Percentiles rank a stretch among this genome's conserved stretches.
Evolutionary conservation across 2,113 vertebrate species (phyloP).

Genomic region (Clinocottus analis): DNA sequence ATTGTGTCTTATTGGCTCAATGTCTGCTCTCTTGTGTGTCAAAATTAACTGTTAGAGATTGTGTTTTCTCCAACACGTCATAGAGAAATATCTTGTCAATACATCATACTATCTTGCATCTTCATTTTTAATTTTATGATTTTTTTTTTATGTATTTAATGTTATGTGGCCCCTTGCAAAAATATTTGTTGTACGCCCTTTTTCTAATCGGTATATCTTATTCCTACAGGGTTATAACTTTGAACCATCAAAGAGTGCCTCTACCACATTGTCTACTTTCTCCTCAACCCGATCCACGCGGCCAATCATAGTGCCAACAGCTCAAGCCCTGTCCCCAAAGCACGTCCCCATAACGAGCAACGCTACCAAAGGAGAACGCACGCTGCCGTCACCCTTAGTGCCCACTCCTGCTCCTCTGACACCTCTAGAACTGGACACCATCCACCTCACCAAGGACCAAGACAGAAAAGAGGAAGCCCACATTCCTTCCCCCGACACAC

Average conservation of each 20-base stretch:
- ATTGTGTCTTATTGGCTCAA: not conserved
- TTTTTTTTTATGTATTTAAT: not conserved
- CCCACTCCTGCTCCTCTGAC: conserved; percentile 42
- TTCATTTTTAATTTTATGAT: not conserved
- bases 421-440: conserved; percentile 78
- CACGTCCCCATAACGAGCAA: conserved; percentile 46
- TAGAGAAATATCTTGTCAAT: not conserved
- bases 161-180: not conserved
- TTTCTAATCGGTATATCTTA: conserved; percentile 7
- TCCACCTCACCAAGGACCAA: conserved; percentile 79
- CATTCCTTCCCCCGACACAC: conserved; percentile 54
- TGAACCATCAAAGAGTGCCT: conserved; percentile 75
- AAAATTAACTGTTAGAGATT: not conserved
- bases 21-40: not conserved
- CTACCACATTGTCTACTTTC: conserved; percentile 56
- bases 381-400: conserved; percentile 23
- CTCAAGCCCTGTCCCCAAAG: conserved; percentile 78
- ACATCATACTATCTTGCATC: not conserved
- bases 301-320: conserved; percentile 93
- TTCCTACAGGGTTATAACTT: conserved; percentile 86
- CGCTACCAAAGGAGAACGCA: conserved; percentile 64
- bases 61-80: not conserved
- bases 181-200: not conserved
- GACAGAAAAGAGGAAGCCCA: conserved; percentile 58
- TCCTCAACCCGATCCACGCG: conserved; percentile 80